Conservation (phyloP, 2,797 vertebrate genomes). For the Steatocranus sp. region DNA sequence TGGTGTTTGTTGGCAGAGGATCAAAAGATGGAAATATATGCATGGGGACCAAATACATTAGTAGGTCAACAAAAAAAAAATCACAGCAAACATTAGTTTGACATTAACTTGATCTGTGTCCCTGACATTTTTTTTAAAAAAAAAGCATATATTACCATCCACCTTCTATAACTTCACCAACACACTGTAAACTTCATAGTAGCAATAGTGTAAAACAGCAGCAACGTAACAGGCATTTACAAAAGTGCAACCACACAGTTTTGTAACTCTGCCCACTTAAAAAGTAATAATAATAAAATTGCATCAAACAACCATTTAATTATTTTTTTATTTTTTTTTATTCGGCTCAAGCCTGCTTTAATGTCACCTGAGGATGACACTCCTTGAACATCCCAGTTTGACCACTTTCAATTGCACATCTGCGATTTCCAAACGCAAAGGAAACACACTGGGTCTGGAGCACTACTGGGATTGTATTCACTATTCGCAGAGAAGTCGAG, state of each 20-base stretch:
- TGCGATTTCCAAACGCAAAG: fast-evolving
- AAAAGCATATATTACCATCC: background rate
- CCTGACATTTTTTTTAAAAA: background rate
- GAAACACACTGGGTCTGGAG: background rate
- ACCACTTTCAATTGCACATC: background rate
- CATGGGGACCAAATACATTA: background rate
- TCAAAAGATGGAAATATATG: background rate
- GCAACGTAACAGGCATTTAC: background rate
- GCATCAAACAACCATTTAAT: fast-evolving
- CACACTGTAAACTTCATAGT: background rate
- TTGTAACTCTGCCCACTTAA: background rate
- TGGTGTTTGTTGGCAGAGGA: background rate
- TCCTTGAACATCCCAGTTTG: background rate
- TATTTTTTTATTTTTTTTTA: fast-evolving
- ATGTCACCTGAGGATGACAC: background rate
- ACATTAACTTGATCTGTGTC: background rate
- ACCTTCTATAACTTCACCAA: background rate
- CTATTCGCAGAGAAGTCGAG: fast-evolving
- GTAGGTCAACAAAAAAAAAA: background rate
- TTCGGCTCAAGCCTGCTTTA: fast-evolving
- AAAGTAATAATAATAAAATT: background rate
- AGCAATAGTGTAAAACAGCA: background rate
- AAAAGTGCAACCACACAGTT: background rate
- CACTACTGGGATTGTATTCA: background rate
- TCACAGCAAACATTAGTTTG: background rate